Evolutionary conservation across 2,888 invertebrate genomes (phyloP).

Genomic region (Ypsolopha scabrella): DNA sequence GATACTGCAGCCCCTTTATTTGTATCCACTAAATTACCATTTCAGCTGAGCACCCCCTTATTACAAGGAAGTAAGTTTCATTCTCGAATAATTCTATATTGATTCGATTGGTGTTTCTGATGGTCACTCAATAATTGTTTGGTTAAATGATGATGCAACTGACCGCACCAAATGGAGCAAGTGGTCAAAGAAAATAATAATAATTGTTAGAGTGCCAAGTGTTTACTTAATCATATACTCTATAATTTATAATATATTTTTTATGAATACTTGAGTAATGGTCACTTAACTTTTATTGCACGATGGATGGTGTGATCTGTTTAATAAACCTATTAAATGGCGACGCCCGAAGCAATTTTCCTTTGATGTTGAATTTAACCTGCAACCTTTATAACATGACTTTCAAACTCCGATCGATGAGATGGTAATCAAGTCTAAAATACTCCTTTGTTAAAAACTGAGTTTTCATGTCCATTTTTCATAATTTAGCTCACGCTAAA

Average conservation of each 20-base stretch:
- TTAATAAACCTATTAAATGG: too few relatives aligned
- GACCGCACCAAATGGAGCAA: constrained; percentile 27
- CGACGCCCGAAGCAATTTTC: too few relatives aligned
- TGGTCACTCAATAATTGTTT: constrained; percentile 9
- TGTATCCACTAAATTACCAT: not conserved
- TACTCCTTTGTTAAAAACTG: not conserved
- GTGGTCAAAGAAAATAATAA: constrained; percentile 37
- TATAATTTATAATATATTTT: not conserved
- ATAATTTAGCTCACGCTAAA: not conserved
- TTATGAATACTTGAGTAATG: not conserved
- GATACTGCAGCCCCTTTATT: constrained; percentile 3
- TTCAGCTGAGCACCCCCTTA: not conserved
- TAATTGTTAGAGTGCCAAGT: constrained; percentile 14
- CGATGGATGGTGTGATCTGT: too few relatives aligned
- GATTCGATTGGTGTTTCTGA: not conserved
- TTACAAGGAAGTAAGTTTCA: not conserved
- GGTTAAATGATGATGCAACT: constrained; percentile 26
- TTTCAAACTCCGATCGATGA: too few relatives aligned
- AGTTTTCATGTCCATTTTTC: not conserved
- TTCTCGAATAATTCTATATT: not conserved
- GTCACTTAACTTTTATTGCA: not conserved
- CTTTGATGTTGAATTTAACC: too few relatives aligned
- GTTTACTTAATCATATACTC: not conserved
- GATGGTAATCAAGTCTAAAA: too few relatives aligned
- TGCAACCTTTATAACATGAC: too few relatives aligned